Base-by-base conservation (phyloP, 2,888 invertebrate species). In the Tipula helvola region DNA sequence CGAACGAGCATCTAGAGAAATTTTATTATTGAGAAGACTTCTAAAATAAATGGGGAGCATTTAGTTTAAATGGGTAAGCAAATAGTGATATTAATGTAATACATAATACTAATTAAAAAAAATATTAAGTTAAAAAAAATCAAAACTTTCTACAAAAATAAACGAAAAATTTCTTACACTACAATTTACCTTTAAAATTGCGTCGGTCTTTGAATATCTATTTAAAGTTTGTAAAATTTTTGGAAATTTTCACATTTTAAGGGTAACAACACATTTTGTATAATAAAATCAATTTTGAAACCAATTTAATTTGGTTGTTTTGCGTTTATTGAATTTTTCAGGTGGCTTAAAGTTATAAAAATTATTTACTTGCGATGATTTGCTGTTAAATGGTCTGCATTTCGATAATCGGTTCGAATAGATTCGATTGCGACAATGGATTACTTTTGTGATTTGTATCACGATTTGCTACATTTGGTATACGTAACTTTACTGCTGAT, bases 371-470 rank as follows among this genome's bases (percentile, higher is more conserved):
- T 71, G 8, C 10, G 28, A 71, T 18, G 28, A 71, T 71, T 71
- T 28, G 71, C 71, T 71, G 88, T 91, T 91, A 91, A 90, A 91
- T 91, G 87, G 91, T 91, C 89, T 91, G 91, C 91, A 91, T 91
- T 87, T 91, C 91, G 88, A 91, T 91, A 88, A 91, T 91, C 87
- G 91, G 91, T 89, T 91, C 91, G 88, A 91, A 90, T 88, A 91
- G 91, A 89, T 91, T 91, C 85, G 91, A 47, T 36, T 85, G 85
- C 10, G n/a, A n/a, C 47, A 47, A 7, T 86, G 13, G 7, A 44
- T 44, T 86, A 18, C 12, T 86, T 86, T 71, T 71, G 10, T n/a
- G 44, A 12, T 28, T 44, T 42, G 86, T n/a, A 18, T 44, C 42
- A 44, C 44, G 86, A 42, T 47, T 7, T 18, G 71, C 28, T 71